Conservation (phyloP, 1,140 invertebrate genomes). For the Sitobion miscanthi region DNA sequence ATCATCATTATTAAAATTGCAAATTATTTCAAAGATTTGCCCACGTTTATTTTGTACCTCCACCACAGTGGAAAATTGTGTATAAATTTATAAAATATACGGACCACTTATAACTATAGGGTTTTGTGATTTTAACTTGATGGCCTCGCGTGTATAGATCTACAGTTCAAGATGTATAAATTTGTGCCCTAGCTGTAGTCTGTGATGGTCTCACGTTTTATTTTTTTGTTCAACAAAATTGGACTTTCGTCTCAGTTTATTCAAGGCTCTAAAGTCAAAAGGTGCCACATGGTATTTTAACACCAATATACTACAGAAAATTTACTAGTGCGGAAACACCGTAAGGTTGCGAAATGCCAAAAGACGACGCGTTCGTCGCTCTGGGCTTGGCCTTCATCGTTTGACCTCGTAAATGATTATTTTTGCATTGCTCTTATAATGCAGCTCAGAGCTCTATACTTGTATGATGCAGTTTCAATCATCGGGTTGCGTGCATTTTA, state of each 20-base stretch:
- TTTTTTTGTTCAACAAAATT: conserved; percentile 10
- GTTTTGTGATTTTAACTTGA: conserved; percentile 25
- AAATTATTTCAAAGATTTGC: neutral
- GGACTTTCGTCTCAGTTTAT: conserved; percentile 34
- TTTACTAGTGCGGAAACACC: conserved; percentile 40
- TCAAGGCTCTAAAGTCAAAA: conserved; percentile 43
- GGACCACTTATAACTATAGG: neutral
- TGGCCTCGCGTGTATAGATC: neutral
- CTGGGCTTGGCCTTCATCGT: conserved; percentile 30
- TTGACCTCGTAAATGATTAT: conserved; percentile 53
- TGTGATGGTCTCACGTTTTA: neutral
- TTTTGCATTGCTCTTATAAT: conserved; percentile 25
- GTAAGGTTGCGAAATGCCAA: conserved; percentile 37
- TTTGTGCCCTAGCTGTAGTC: neutral
- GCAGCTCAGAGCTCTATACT: neutral
- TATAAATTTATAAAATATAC: neutral
- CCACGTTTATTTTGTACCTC: neutral
- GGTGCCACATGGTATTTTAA: neutral
- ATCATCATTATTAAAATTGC: neutral
- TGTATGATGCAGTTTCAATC: conserved; percentile 13
- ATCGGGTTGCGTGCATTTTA: neutral
- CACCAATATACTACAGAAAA: neutral
- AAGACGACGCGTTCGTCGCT: conserved; percentile 33
- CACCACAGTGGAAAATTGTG: neutral
- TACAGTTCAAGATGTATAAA: neutral